Evolutionary conservation across 2,113 vertebrate species (phyloP), one percentile per base, ranked within the genome.

Genomic region (Ranitomeya variabilis): DNA sequence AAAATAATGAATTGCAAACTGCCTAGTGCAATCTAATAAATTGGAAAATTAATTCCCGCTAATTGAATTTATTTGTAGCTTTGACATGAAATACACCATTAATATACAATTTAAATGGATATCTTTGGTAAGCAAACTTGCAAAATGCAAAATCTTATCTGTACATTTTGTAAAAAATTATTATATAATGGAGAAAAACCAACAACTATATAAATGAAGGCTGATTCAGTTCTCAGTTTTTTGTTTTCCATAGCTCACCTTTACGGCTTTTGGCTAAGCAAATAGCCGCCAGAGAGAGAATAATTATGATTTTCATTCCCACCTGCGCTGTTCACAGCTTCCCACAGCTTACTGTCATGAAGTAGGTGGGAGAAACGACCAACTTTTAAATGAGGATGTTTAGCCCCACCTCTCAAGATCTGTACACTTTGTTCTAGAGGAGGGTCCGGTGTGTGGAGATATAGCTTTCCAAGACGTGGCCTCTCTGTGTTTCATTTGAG

Each of bases 251-350:
- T 74, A 13, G 6, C 86, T 80, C 69, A 87, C 86, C 62, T 0
- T 13, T 52, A 4, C 0, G 4, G 7, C 1, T 9, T 12, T 7
- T 5, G 55, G 86, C 76, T 62, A 80, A n/a, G 37, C 76, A 67
- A 21, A 57, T 55, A 51, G 19, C 86, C 15, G 62, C 62, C 86
- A 87, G 54, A 19, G 76, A 66, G 6, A 66, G 51, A 51, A 87
- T 9, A 55, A 87, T 87, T 64, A 87, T 16, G n/a, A 23, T 26
- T 78, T 87, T 87, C 86, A 87, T 87, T 57, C 21, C 23, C 62
- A 64, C 16, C 86, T 57, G 12, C 60, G 15, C 37, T 31, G 60
- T 52, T 31, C 62, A 80, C 51, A 55, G 23, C 45, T 57, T 67
- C 45, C n/a, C 77, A 87, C 86, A 55, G n/a, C 62, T 67, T 21